Conservation (phyloP, 2,888 invertebrate genomes). For the Oscheius onirici region DNA sequence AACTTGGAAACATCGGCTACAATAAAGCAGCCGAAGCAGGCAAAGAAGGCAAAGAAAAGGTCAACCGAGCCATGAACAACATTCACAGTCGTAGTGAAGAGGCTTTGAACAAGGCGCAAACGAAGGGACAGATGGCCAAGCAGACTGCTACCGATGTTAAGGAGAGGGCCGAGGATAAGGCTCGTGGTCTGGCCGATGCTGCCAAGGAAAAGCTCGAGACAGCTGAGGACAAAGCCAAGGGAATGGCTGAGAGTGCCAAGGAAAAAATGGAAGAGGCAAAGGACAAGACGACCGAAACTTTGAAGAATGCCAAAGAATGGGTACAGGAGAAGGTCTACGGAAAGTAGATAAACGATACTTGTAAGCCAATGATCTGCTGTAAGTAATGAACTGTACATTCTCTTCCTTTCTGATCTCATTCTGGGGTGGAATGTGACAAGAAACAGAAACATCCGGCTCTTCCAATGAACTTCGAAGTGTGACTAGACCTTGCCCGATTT, state of each 20-base stretch:
- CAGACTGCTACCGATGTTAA: neutral
- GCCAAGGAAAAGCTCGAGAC: constrained; percentile 2
- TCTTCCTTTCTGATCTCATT: neutral
- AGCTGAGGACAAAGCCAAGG: neutral
- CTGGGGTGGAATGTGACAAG: neutral
- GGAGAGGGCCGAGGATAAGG: neutral
- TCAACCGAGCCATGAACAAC: neutral
- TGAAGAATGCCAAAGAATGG: constrained; percentile 18
- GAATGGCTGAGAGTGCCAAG: neutral
- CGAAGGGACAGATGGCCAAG: neutral
- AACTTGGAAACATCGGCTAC: neutral
- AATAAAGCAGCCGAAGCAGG: neutral
- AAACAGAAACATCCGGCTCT: neutral
- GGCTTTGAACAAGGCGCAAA: neutral
- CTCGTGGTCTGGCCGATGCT: neutral
- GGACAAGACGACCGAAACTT: constrained; percentile 1
- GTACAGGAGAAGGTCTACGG: neutral
- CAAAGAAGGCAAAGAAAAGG: neutral
- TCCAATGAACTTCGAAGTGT: too few species aligned
- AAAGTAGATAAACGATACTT: constrained; percentile 12
- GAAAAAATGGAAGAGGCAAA: constrained; percentile 2
- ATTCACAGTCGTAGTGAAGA: neutral
- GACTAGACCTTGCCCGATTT: too few species aligned
- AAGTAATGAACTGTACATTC: neutral
- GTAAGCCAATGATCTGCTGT: neutral